Conservation (phyloP, 2,888 invertebrate species). For the Cataglyphis cursor region DNA sequence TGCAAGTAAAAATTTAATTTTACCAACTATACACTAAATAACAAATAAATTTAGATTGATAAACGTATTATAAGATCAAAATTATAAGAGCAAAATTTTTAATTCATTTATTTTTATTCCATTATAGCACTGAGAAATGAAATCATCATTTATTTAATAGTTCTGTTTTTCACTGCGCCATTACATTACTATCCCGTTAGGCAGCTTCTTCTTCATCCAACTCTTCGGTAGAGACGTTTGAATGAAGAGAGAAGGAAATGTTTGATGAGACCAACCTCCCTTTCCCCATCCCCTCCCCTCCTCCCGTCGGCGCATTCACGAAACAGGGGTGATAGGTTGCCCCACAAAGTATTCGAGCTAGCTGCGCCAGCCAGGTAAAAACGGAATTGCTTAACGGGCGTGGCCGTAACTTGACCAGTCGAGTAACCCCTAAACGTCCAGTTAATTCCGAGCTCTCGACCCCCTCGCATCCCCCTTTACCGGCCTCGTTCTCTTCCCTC, state of each 20-base stretch:
- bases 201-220: background rate
- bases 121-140: background rate
- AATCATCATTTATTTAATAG: slow-evolving; percentile 1
- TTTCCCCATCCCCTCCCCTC: background rate
- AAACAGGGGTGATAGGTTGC: slow-evolving; percentile 50
- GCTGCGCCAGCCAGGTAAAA: slow-evolving; percentile 70
- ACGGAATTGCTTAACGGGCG: slow-evolving; percentile 78
- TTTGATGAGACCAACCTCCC: slow-evolving; percentile 36
- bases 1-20: background rate
- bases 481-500: slow-evolving; percentile 40
- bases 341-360: slow-evolving; percentile 70
- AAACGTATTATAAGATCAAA: background rate
- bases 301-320: slow-evolving; percentile 12
- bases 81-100: background rate
- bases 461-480: slow-evolving; percentile 67
- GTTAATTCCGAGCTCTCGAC: slow-evolving; percentile 83
- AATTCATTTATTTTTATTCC: background rate
- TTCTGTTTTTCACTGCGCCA: background rate
- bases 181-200: slow-evolving; percentile 5
- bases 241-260: slow-evolving; percentile 32
- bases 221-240: slow-evolving; percentile 16
- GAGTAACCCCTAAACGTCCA: slow-evolving; percentile 83
- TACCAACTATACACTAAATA: background rate
- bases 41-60: background rate
- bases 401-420: slow-evolving; percentile 78